Evolutionary conservation across 2,113 vertebrate genomes (phyloP).

Genomic region (Chloropsis cyanopogon): DNA sequence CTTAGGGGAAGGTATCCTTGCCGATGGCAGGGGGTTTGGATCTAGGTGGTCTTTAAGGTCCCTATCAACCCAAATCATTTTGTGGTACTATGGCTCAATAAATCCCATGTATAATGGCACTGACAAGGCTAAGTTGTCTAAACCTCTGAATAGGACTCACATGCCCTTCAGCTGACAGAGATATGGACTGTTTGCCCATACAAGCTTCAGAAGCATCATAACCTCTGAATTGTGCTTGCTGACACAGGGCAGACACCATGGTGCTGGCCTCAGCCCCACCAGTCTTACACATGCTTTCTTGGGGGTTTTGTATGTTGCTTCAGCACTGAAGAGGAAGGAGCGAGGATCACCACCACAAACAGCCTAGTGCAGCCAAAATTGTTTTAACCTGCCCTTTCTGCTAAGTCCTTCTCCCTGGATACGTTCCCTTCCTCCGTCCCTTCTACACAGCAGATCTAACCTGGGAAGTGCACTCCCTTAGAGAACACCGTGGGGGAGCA

Average conservation of each 20-base stretch:
- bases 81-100: neutral
- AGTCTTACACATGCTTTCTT: neutral
- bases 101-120: neutral
- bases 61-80: neutral
- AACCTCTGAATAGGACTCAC: neutral
- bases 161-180: neutral
- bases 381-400: neutral
- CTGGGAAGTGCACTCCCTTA: neutral
- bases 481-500: neutral
- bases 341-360: neutral
- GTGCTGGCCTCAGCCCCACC: neutral
- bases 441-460: neutral
- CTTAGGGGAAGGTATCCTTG: neutral
- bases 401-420: neutral
- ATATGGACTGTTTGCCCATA: neutral
- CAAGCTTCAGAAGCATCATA: neutral
- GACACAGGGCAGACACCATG: rapidly evolving
- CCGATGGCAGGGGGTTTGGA: neutral
- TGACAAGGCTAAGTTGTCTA: neutral
- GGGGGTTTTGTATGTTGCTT: neutral
- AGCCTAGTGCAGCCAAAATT: neutral
- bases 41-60: neutral
- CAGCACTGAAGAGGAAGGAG: neutral
- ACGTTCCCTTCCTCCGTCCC: neutral
- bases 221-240: neutral